Conservation (phyloP, 2,113 vertebrate species). For the Neodontobutis hainanensis region DNA sequence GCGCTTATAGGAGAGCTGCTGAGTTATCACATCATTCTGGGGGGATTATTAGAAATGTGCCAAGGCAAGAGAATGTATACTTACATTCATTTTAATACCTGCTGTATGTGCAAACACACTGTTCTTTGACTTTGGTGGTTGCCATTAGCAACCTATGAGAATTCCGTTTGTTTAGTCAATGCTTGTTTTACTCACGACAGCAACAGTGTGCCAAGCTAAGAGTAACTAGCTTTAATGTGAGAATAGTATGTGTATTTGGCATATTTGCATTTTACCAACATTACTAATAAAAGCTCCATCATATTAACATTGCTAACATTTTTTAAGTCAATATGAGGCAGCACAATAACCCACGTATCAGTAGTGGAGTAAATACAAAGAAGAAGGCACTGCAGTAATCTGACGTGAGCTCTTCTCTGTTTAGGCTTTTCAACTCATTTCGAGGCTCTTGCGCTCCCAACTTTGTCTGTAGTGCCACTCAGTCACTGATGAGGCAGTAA, state of each 20-base stretch:
- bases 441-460: slow-evolving; percentile 8
- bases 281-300: no score
- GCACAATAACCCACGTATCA: not conserved
- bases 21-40: not conserved
- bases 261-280: no score
- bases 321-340: not conserved
- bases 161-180: not conserved
- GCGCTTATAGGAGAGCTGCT: not conserved
- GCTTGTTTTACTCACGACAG: no score
- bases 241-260: no score
- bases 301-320: no score
- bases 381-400: no score
- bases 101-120: not conserved
- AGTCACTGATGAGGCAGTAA: not conserved
- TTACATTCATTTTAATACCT: not conserved
- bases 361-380: not conserved
- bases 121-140: not conserved
- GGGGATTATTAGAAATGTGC: not conserved
- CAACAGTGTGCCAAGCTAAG: no score
- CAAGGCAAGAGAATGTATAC: not conserved
- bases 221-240: no score
- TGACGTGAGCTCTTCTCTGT: not conserved
- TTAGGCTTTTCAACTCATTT: slow-evolving; percentile 8
- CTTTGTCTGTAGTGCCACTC: slow-evolving; percentile 7
- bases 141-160: not conserved